Conservation (phyloP, 2,113 vertebrate genomes). For the Zonotrichia leucophrys region DNA sequence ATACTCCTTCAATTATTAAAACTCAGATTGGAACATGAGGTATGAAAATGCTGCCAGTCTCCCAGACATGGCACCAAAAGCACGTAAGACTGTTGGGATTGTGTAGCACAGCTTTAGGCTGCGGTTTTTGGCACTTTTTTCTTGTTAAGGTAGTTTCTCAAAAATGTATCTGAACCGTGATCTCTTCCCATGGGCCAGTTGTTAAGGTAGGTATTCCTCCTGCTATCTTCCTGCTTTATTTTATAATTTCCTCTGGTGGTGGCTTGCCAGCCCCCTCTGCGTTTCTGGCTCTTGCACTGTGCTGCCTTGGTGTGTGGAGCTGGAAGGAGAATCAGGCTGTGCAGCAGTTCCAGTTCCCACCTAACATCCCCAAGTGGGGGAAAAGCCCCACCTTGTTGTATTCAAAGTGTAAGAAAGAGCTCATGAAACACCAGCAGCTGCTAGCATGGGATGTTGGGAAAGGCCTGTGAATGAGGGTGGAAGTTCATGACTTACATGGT, state of each 20-base stretch:
- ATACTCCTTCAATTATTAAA: neutral
- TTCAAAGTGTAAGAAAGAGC: neutral
- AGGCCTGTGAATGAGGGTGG: neutral
- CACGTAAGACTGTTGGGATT: neutral
- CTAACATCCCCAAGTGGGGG: neutral
- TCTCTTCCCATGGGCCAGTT: neutral
- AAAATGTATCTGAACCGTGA: neutral
- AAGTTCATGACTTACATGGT: neutral
- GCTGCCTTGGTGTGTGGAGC: neutral
- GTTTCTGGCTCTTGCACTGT: neutral
- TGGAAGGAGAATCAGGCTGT: neutral
- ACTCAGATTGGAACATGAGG: neutral
- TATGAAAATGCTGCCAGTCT: neutral
- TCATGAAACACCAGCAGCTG: neutral
- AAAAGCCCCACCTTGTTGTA: neutral
- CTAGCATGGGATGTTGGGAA: neutral
- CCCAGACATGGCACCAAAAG: neutral
- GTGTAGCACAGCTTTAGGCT: neutral
- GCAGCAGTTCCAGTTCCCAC: neutral
- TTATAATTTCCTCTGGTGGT: neutral
- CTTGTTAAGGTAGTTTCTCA: neutral
- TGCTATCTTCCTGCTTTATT: neutral
- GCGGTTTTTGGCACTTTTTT: neutral
- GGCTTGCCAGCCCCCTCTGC: neutral
- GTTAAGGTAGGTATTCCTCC: neutral